Percentiles rank a stretch among this genome's conserved stretches.
Evolutionary conservation across 2,113 vertebrate genomes (phyloP).

Genomic region (Xenus cinereus): DNA sequence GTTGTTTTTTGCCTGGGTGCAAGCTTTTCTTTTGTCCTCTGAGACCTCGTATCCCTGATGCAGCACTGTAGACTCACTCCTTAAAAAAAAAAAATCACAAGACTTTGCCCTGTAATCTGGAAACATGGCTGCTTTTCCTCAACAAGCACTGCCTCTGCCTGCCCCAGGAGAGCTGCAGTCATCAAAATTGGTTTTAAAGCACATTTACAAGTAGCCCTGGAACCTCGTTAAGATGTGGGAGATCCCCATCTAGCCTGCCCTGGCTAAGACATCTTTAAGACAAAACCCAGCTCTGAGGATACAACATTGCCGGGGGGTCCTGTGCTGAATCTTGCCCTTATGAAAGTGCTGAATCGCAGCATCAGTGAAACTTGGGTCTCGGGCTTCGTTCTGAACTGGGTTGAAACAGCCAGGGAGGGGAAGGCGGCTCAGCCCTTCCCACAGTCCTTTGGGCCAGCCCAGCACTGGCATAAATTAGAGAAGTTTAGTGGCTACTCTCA

Average conservation of each 20-base stretch:
- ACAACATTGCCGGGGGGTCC: background rate
- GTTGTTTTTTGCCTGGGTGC: background rate
- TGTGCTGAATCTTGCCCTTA: background rate
- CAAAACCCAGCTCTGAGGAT: background rate
- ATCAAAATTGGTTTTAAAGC: background rate
- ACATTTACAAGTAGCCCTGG: background rate
- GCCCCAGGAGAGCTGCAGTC: background rate
- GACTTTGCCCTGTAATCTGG: background rate
- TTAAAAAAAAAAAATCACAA: background rate
- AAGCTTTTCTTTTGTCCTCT: background rate
- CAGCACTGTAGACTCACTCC: background rate
- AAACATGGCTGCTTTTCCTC: background rate
- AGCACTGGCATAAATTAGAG: conserved; percentile 4
- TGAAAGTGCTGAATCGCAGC: background rate
- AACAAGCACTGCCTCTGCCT: background rate
- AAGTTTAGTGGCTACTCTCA: conserved; percentile 43
- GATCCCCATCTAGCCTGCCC: background rate
- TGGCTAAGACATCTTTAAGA: background rate
- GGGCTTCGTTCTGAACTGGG: background rate
- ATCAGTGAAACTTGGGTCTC: background rate
- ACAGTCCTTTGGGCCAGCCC: background rate
- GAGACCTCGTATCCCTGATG: background rate
- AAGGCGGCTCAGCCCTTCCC: background rate
- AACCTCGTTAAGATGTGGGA: background rate
- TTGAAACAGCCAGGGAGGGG: background rate